Evolutionary conservation across 1,140 invertebrate genomes (phyloP).

Genomic region (Cherax quadricarinatus): DNA sequence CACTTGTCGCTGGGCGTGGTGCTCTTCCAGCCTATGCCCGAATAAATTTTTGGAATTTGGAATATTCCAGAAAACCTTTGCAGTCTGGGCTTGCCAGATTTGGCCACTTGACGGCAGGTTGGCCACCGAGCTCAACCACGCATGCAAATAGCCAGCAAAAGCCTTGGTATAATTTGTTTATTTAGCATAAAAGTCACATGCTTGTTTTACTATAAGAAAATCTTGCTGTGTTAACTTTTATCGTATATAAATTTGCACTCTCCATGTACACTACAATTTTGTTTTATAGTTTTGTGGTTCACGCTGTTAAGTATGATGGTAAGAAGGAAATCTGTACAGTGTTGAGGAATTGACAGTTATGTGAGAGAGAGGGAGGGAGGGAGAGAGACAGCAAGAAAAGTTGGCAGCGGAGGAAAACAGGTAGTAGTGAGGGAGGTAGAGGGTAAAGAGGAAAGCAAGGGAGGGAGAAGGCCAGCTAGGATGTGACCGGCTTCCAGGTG

Average conservation of each 20-base stretch:
- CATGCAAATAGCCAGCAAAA: not conserved
- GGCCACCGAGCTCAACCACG: not conserved
- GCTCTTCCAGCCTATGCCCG: too few species aligned
- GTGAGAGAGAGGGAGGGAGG: not conserved
- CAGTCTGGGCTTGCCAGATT: not conserved
- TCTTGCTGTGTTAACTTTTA: not conserved
- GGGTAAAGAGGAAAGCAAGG: not conserved
- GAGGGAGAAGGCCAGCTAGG: not conserved
- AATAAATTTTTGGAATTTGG: not conserved
- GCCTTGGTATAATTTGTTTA: not conserved
- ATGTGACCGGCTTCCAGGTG: too few species aligned
- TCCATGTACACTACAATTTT: not conserved
- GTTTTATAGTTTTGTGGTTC: not conserved
- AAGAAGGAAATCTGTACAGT: too few species aligned
- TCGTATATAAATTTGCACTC: not conserved
- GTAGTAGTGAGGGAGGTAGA: too few species aligned
- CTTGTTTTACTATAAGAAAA: not conserved
- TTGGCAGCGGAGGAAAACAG: not conserved
- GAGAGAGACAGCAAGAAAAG: not conserved
- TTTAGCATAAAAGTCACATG: not conserved
- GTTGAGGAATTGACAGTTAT: not conserved
- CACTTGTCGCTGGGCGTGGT: too few species aligned
- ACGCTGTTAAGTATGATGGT: not conserved
- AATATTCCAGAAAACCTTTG: not conserved
- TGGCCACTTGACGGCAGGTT: not conserved